Evolutionary conservation across 2,797 vertebrate genomes (phyloP).

Genomic region (Falco cherrug): DNA sequence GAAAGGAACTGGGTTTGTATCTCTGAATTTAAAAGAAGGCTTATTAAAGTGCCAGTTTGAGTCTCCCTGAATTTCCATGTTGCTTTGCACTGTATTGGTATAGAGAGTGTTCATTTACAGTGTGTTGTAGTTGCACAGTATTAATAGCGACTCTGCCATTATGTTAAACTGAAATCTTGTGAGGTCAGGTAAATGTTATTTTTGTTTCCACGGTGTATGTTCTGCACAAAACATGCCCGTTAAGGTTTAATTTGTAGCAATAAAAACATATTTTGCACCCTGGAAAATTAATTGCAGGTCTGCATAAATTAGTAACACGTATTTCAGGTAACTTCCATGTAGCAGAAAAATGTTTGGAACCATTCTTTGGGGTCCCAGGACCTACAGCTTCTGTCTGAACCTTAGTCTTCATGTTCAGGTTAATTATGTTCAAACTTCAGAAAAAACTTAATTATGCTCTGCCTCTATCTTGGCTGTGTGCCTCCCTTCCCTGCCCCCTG

Average conservation of each 20-base stretch:
- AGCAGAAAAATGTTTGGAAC: neutral
- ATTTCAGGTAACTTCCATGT: neutral
- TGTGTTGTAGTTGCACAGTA: neutral
- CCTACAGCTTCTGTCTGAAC: neutral
- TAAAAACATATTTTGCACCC: neutral
- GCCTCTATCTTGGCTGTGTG: neutral
- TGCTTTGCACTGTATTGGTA: neutral
- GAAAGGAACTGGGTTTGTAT: neutral
- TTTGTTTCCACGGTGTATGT: neutral
- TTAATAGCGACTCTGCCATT: neutral
- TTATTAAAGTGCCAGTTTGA: neutral
- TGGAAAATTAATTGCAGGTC: neutral
- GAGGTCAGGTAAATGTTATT: neutral
- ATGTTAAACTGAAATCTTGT: neutral
- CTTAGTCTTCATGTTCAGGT: neutral
- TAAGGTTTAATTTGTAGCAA: neutral
- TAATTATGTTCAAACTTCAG: neutral
- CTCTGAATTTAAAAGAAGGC: neutral
- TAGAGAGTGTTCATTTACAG: neutral
- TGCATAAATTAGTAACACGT: neutral
- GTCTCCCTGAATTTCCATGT: neutral
- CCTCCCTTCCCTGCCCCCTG: rapidly evolving
- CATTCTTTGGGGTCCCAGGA: neutral
- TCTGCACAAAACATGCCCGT: neutral
- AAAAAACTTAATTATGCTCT: neutral